These are phyloP conservation scores for Perizoma flavofasciatum DNA, from an alignment of 2,888 invertebrate genomes.

Conservation along the genomic window DNA sequence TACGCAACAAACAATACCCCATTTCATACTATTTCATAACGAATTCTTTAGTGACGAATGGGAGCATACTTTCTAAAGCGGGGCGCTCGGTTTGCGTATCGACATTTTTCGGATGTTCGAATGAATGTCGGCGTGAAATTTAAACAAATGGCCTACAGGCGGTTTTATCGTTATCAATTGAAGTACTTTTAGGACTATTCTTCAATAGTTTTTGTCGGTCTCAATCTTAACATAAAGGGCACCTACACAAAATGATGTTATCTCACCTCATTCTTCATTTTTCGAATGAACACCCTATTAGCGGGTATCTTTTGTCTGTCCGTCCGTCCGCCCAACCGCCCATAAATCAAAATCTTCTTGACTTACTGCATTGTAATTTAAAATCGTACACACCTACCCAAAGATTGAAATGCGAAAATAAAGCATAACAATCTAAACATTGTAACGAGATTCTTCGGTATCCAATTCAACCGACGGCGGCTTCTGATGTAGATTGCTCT, in stretches of 20 bases:
- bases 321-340: conserved; percentile 35
- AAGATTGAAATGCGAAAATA: conserved; percentile 34
- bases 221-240: conserved; percentile 9
- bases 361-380: conserved; percentile 41
- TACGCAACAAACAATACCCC: conserved; percentile 73
- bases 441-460: conserved; percentile 22
- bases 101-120: conserved; percentile 37
- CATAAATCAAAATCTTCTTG: conserved; percentile 42
- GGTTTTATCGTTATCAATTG: conserved; percentile 37
- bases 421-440: conserved; percentile 12
- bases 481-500: too few relatives aligned
- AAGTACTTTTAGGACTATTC: conserved; percentile 29
- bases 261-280: conserved; percentile 36
- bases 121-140: conserved; percentile 39
- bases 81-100: conserved; percentile 45
- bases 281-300: conserved; percentile 39
- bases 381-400: conserved; percentile 39
- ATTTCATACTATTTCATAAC: conserved; percentile 78
- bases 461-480: not conserved
- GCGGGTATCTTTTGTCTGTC: conserved; percentile 39
- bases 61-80: conserved; percentile 66
- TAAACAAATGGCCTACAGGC: conserved; percentile 43
- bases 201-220: conserved; percentile 14
- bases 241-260: conserved; percentile 20
- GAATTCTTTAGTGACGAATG: conserved; percentile 65